Percentiles rank a stretch among this genome's conserved stretches.
Evolutionary conservation across 2,113 vertebrate genomes (phyloP).

Genomic region (Gambusia holbrooki): DNA sequence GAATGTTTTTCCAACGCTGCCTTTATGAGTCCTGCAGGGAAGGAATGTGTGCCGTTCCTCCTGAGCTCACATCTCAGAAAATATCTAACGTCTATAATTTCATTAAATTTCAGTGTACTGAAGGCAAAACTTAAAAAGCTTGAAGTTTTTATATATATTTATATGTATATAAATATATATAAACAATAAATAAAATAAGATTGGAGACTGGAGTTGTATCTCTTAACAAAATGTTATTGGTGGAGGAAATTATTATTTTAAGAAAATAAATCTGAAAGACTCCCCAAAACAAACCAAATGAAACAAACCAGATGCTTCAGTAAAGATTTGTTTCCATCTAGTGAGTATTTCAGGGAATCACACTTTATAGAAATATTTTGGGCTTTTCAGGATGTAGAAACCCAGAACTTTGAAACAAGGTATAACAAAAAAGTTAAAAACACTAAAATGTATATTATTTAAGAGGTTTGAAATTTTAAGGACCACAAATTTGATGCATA

Average conservation of each 20-base stretch:
- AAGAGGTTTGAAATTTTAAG: too few species aligned
- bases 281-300: not conserved
- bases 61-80: not conserved
- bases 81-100: not conserved
- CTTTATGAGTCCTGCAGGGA: conserved; percentile 11
- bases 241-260: not conserved
- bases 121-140: not conserved
- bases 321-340: conserved; percentile 25
- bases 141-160: too few species aligned
- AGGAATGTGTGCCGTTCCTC: conserved; percentile 7
- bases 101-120: not conserved
- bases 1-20: not conserved
- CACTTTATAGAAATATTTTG: not conserved
- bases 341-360: not conserved
- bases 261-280: not conserved
- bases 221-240: not conserved
- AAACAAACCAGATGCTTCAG: not conserved
- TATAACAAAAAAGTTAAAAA: too few species aligned
- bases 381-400: not conserved
- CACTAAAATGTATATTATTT: too few species aligned
- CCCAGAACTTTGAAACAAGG: not conserved
- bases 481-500: too few species aligned
- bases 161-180: too few species aligned
- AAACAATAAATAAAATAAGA: not conserved
- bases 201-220: not conserved